phyloP scores from a whole-genome alignment of 2,888 invertebrate species.

The Malacosoma neustria region DNA sequence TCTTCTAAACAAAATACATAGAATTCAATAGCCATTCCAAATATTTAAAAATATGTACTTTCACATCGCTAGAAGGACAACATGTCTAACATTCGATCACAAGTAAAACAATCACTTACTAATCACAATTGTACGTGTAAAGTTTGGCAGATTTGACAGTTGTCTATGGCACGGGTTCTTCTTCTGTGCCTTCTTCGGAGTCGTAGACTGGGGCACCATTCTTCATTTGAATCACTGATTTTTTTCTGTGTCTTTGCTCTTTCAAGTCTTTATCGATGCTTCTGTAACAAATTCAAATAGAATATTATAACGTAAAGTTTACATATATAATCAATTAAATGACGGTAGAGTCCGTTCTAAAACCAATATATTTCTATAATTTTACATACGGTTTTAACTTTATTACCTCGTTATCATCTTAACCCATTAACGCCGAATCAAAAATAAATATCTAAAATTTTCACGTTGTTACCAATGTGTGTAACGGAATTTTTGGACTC shows the following conservation, averaged over 20 bases:
- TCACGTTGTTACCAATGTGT: no score
- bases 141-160: constrained; percentile 26
- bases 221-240: constrained; percentile 75
- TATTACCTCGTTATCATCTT: no score
- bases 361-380: no score
- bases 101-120: constrained; percentile 46
- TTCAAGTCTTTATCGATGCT: constrained; percentile 65
- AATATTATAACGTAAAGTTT: no score
- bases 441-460: no score
- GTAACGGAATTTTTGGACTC: no score
- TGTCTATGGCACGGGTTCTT: constrained; percentile 76
- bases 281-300: constrained; percentile 25
- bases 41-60: no score
- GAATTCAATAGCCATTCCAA: constrained; percentile 23
- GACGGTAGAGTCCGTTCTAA: no score
- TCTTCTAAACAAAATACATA: constrained; percentile 20
- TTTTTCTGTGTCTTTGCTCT: constrained; percentile 72
- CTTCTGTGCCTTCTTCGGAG: constrained; percentile 79
- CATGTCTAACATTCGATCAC: constrained; percentile 25
- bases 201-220: constrained; percentile 72
- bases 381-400: no score
- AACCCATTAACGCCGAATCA: no score
- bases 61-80: neutral
- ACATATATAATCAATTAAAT: no score
- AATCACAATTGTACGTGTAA: constrained; percentile 25